phyloP scores from a whole-genome alignment of 2,797 vertebrate genomes.

The Sebastes kiyomatsui region DNA sequence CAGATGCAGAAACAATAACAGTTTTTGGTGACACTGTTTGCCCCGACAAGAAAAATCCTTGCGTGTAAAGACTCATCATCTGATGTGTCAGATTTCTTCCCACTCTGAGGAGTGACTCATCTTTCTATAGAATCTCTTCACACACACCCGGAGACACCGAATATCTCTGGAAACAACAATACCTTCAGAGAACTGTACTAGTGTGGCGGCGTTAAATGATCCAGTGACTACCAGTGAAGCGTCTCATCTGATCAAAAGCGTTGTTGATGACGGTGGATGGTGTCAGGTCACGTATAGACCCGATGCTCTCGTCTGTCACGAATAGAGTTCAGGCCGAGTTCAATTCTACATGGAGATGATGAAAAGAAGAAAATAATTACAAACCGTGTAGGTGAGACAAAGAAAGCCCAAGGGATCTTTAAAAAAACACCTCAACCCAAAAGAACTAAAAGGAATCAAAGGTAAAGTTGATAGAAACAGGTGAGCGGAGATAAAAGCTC shows the following conservation, averaged over 20 bases:
- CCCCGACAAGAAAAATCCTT: not conserved
- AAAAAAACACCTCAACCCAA: not conserved
- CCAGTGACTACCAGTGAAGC: not conserved
- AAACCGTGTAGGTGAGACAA: not conserved
- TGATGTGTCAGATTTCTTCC: conserved; percentile 47
- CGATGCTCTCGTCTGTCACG: not conserved
- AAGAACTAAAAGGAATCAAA: not conserved
- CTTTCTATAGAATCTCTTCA: conserved; percentile 14
- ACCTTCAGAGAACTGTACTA: not conserved
- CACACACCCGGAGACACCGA: conserved; percentile 28
- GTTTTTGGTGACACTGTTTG: not conserved
- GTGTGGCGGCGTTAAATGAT: not conserved
- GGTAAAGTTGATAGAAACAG: not conserved
- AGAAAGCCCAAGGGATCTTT: not conserved
- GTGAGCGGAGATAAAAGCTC: not conserved
- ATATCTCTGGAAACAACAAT: conserved; percentile 39
- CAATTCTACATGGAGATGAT: not conserved
- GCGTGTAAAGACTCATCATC: conserved; percentile 16
- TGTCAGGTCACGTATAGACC: not conserved
- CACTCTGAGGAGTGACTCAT: conserved; percentile 39
- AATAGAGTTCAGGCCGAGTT: conserved; percentile 23
- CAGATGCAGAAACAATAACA: not conserved
- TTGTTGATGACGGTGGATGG: not conserved
- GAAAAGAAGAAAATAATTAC: not conserved
- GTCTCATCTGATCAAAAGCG: conserved; percentile 14